Evolutionary conservation across 2,888 invertebrate genomes (phyloP), one percentile per base, ranked within the genome.

Genomic region (Drepana falcataria): DNA sequence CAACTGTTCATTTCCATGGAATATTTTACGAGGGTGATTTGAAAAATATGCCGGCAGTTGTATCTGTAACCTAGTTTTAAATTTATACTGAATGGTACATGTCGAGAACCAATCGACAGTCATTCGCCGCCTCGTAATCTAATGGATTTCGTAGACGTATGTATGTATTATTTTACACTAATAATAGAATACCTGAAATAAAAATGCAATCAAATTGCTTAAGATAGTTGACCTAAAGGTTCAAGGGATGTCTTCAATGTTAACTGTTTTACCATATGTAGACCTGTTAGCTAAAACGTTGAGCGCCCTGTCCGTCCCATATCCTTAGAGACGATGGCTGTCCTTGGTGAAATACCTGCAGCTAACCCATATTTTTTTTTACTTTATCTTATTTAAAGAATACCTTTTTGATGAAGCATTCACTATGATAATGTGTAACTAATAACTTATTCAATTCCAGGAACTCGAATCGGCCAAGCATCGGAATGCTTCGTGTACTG

Each of bases 401-500:
- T 37, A 37, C 5, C 37, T 37, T 4, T 4, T 37, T 4, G 37
- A 37, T 37, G 3, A 37, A 4, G 3, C 3, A 37, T 3, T 6
- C 2, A 34, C 5, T 6, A 6, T 34, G 2, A 7, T 7, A 33
- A 35, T 3, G 34, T 3, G 2, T 35, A 48, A 48, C 35, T 48
- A 48, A 40, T 33, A 21, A 33, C 33, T 33, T 33, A 21, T 49
- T 33, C 7, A 34, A 66, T 88, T 92, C 35, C 83, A 98, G 98
- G 98, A 57, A 99, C 98, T 54, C 94, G 98, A 70, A 97, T 99
- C 81, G 98, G 98, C 35, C 98, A 98, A 91, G 98, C 98, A 48
- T 98, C 98, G 47, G 99, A 99, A 92, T 98, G 99, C 89, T 99
- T 99, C 90, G 97, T 99, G 57, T 99, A 99, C 88, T 99, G 99